Conservation (phyloP, 2,113 vertebrate genomes). For the Lontra canadensis region DNA sequence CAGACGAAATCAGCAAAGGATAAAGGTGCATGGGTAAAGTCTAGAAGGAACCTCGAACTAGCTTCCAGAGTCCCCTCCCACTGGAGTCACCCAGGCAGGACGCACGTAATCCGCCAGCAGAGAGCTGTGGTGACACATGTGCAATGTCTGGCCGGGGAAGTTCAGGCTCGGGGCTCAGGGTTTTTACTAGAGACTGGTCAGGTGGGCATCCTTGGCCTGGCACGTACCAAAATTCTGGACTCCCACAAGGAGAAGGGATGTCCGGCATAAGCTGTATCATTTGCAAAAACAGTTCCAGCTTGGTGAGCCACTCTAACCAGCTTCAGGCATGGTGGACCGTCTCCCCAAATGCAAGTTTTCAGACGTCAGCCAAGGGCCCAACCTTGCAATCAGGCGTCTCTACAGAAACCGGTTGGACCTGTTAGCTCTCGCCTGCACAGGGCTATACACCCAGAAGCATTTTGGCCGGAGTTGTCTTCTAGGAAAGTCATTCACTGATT, state of each 20-base stretch:
- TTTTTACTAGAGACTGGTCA: accelerated
- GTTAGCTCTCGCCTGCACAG: not conserved
- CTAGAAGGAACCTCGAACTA: not conserved
- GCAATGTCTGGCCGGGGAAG: not conserved
- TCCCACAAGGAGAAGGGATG: not conserved
- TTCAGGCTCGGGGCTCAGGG: not conserved
- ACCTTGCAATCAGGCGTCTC: not conserved
- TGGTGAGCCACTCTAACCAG: not conserved
- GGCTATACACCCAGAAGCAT: not conserved
- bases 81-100: not conserved
- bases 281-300: not conserved
- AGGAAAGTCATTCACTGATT: not conserved
- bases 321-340: not conserved
- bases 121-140: accelerated
- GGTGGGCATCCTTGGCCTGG: not conserved
- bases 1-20: not conserved
- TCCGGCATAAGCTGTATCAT: not conserved
- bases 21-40: not conserved
- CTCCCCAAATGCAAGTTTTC: not conserved
- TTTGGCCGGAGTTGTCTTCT: accelerated
- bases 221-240: not conserved
- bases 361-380: not conserved
- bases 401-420: accelerated
- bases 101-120: not conserved
- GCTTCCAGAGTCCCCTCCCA: not conserved